Conservation (phyloP, 2,888 invertebrate species). For the Schizotus pectinicornis region DNA sequence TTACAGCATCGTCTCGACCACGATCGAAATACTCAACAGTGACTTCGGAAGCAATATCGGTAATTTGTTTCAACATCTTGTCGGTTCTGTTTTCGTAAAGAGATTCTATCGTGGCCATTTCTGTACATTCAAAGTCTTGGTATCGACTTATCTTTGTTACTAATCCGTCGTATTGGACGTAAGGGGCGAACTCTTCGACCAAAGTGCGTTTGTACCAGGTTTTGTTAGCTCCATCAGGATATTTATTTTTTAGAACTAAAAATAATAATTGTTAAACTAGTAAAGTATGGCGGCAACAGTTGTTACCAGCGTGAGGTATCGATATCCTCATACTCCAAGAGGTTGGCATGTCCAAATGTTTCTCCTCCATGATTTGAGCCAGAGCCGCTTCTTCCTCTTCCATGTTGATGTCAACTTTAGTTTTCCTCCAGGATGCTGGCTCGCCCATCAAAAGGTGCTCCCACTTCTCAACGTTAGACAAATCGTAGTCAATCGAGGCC, state of each 20-base stretch:
- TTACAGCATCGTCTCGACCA: constrained; percentile 73
- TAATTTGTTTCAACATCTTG: constrained; percentile 63
- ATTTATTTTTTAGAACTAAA: constrained; percentile 53
- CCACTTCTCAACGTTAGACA: constrained; percentile 69
- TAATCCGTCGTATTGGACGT: constrained; percentile 75
- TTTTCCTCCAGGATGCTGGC: constrained; percentile 60
- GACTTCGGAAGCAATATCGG: constrained; percentile 61
- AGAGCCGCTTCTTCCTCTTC: constrained; percentile 61
- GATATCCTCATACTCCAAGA: constrained; percentile 76
- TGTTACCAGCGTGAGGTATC: constrained; percentile 64
- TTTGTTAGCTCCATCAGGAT: constrained; percentile 73
- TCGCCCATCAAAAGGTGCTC: constrained; percentile 77
- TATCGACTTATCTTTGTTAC: constrained; percentile 68
- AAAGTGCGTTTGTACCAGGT: constrained; percentile 75
- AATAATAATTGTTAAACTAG: constrained; percentile 12
- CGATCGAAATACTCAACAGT: constrained; percentile 67
- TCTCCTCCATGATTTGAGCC: constrained; percentile 63
- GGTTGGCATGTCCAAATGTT: constrained; percentile 77
- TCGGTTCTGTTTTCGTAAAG: constrained; percentile 72
- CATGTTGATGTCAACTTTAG: constrained; percentile 54
- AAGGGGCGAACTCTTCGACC: constrained; percentile 80
- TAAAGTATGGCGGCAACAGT: not conserved
- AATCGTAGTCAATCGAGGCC: constrained; percentile 66
- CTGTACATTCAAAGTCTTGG: constrained; percentile 65
- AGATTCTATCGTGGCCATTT: constrained; percentile 62